Percentiles rank a stretch among this genome's conserved stretches.
These are phyloP conservation scores for Dermatophagoides farinae DNA, from an alignment of 1,140 invertebrate species.

Conservation along the genomic window DNA sequence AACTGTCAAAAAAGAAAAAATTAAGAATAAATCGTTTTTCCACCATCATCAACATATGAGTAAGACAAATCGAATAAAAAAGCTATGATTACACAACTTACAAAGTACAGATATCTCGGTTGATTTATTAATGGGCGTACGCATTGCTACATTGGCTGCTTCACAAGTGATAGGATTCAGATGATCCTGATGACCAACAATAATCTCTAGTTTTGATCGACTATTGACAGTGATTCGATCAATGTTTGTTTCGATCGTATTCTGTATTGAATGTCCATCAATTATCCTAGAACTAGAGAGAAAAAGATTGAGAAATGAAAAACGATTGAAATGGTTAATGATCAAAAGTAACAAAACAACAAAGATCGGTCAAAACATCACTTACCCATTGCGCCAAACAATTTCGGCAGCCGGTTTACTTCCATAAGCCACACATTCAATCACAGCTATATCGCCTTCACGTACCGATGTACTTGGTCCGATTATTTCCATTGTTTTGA, in stretches of 20 bases:
- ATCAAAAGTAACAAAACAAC: neutral
- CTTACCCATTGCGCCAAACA: constrained; percentile 16
- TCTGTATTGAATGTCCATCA: neutral
- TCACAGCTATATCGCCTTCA: constrained; percentile 14
- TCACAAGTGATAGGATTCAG: constrained; percentile 18
- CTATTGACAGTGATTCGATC: constrained; percentile 13
- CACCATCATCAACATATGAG: neutral
- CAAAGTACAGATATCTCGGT: constrained; percentile 13
- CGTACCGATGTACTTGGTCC: constrained; percentile 9
- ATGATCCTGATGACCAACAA: constrained; percentile 19
- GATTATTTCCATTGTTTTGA: constrained; percentile 8
- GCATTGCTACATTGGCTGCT: constrained; percentile 18
- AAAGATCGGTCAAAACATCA: neutral
- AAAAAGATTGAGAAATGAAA: neutral
- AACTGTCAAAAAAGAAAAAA: constrained; percentile 16
- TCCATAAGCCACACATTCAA: constrained; percentile 13
- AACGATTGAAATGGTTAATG: neutral
- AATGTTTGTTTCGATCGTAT: neutral
- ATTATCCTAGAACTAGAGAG: constrained; percentile 7
- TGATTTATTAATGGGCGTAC: constrained; percentile 10
- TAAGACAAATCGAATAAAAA: neutral
- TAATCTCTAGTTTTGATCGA: constrained; percentile 14
- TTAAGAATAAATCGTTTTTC: constrained; percentile 4
- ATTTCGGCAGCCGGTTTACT: constrained; percentile 13
- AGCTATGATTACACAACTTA: constrained; percentile 7